Conservation (phyloP, 2,797 vertebrate species). For the Tympanoctomys barrerae region DNA sequence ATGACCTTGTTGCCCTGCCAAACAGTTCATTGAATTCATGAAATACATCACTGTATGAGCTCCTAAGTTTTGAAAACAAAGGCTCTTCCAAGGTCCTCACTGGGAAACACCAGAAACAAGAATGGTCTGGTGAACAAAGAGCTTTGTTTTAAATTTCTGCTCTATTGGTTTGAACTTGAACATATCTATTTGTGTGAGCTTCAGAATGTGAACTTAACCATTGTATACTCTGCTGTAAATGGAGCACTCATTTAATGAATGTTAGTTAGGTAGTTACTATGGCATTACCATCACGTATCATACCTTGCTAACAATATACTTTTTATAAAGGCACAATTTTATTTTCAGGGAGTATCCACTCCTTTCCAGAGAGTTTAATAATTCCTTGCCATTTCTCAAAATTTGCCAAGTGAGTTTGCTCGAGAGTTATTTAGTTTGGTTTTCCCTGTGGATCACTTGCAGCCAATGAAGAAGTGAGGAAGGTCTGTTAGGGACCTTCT, state of each 20-base stretch:
- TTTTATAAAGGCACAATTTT: background rate
- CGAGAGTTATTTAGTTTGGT: background rate
- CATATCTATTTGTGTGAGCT: background rate
- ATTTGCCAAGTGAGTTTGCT: background rate
- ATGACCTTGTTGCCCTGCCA: background rate
- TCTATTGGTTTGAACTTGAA: background rate
- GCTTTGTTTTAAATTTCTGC: background rate
- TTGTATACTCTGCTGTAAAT: background rate
- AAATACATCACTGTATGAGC: background rate
- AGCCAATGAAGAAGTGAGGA: background rate
- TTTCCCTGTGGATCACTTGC: background rate
- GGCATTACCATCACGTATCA: background rate
- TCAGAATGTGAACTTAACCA: background rate
- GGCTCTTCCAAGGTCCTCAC: background rate
- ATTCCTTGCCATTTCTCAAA: background rate
- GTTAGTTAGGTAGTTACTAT: background rate
- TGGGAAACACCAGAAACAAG: background rate
- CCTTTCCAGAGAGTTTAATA: background rate
- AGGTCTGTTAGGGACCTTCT: background rate
- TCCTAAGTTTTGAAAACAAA: background rate
- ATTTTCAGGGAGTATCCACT: background rate
- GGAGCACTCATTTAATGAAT: background rate
- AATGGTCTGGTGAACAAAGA: slow-evolving; percentile 15
- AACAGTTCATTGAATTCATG: slow-evolving; percentile 3
- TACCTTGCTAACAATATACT: background rate